A percentile compares a stretch with the other conserved stretches of the same genome.
Evolutionary conservation across 92 coral and sea anemone genomes (phyloP).

Genomic region (Isaurus tuberculatus): DNA sequence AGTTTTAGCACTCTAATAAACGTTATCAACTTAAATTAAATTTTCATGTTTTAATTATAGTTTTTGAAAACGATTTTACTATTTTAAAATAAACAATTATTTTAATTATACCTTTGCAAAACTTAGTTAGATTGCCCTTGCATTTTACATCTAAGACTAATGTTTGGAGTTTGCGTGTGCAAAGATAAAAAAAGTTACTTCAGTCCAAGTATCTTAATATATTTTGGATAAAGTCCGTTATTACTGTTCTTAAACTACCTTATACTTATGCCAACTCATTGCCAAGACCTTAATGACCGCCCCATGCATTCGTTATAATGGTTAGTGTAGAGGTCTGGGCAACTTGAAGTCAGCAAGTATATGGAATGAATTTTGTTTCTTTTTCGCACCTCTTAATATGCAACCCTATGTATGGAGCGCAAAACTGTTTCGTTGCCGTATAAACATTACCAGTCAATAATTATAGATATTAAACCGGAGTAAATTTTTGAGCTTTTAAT

Average conservation of each 20-base stretch:
- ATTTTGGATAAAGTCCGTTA: not conserved
- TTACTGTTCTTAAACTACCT: not conserved
- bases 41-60: no score
- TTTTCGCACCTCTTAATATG: not conserved
- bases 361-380: not conserved
- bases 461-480: no score
- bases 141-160: not conserved
- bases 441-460: no score
- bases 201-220: not conserved
- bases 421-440: no score
- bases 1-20: no score
- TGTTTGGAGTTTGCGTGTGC: not conserved
- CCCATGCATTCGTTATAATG: conserved; percentile 31
- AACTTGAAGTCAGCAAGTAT: not conserved
- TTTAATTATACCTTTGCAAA: no score
- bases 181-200: not conserved
- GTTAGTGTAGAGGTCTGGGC: not conserved
- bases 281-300: conserved; percentile 16
- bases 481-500: no score
- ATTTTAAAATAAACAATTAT: no score
- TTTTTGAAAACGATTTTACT: no score
- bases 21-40: no score
- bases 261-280: not conserved
- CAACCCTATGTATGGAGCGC: no score
- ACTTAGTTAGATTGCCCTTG: no score